Percentiles rank a stretch among this genome's conserved stretches.
These are phyloP conservation scores for Phlogophora meticulosa DNA, from an alignment of 2,888 invertebrate species.

Conservation along the genomic window DNA sequence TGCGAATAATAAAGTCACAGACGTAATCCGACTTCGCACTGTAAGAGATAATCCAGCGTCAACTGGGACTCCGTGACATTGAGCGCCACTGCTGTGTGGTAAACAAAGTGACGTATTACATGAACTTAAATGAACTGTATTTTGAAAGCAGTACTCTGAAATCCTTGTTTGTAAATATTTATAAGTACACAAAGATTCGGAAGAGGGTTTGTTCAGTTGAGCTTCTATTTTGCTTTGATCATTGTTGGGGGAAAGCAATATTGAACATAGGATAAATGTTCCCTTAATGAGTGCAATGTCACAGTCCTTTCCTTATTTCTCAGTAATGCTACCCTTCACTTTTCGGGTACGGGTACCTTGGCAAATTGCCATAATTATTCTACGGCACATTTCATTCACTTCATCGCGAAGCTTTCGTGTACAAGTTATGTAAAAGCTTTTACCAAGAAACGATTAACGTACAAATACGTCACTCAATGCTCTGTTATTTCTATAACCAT, in stretches of 20 bases:
- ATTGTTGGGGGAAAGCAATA: constrained; percentile 2
- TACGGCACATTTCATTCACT: constrained; percentile 23
- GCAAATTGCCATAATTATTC: constrained; percentile 31
- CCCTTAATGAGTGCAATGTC: constrained; percentile 25
- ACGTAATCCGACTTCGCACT: constrained; percentile 37
- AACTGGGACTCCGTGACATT: constrained; percentile 29
- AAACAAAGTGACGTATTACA: constrained; percentile 35
- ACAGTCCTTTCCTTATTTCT: constrained; percentile 16
- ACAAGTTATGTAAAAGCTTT: constrained; percentile 21
- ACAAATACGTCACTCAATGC: constrained; percentile 26
- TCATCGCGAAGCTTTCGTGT: constrained; percentile 8
- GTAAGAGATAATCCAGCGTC: constrained; percentile 37
- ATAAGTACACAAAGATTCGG: constrained; percentile 20
- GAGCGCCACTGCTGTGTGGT: constrained; percentile 21
- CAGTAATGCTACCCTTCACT: neutral
- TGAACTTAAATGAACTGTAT: constrained; percentile 35
- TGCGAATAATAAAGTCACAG: constrained; percentile 42
- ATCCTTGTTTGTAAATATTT: constrained; percentile 34
- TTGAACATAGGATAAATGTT: constrained; percentile 18
- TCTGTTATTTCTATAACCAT: constrained; percentile 31
- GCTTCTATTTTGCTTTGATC: constrained; percentile 28
- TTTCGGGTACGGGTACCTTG: neutral
- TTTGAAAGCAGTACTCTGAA: constrained; percentile 20
- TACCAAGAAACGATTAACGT: constrained; percentile 31
- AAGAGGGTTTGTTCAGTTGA: constrained; percentile 1